These are phyloP conservation scores for Elephantulus edwardii DNA, from an alignment of 2,113 vertebrate species.

Conservation along the genomic window DNA sequence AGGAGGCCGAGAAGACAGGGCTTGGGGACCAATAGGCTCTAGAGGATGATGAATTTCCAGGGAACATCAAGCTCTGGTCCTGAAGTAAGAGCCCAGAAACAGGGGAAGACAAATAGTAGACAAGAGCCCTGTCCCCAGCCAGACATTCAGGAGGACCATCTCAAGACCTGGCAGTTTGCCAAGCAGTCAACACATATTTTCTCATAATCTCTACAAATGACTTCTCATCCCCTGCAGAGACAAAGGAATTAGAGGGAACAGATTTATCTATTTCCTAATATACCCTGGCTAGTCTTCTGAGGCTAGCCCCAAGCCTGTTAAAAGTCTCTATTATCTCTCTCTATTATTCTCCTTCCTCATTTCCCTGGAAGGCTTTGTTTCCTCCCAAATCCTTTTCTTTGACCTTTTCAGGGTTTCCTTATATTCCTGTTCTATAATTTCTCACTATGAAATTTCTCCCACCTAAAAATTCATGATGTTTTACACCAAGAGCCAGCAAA, in stretches of 20 bases:
- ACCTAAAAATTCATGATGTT: neutral
- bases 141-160: slow-evolving; percentile 54
- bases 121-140: slow-evolving; percentile 1
- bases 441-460: neutral
- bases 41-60: slow-evolving; percentile 59
- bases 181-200: slow-evolving; percentile 60
- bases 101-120: slow-evolving; percentile 60
- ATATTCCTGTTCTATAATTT: neutral
- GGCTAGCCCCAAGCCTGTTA: slow-evolving; percentile 2
- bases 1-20: slow-evolving; percentile 7
- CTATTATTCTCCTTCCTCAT: neutral
- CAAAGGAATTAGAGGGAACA: slow-evolving; percentile 58
- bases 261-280: slow-evolving; percentile 64
- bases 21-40: slow-evolving; percentile 25
- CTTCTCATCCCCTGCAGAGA: slow-evolving; percentile 51
- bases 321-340: slow-evolving; percentile 40
- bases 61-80: slow-evolving; percentile 31
- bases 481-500: neutral
- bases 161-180: slow-evolving; percentile 68
- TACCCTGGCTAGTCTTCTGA: slow-evolving; percentile 47
- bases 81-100: slow-evolving; percentile 50
- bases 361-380: neutral
- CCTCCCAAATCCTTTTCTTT: neutral
- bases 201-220: slow-evolving; percentile 72
- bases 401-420: neutral